A percentile compares a stretch with the other conserved stretches of the same genome.
phyloP scores from a whole-genome alignment of 2,888 invertebrate species.

The Caenorhabditis sp. region DNA sequence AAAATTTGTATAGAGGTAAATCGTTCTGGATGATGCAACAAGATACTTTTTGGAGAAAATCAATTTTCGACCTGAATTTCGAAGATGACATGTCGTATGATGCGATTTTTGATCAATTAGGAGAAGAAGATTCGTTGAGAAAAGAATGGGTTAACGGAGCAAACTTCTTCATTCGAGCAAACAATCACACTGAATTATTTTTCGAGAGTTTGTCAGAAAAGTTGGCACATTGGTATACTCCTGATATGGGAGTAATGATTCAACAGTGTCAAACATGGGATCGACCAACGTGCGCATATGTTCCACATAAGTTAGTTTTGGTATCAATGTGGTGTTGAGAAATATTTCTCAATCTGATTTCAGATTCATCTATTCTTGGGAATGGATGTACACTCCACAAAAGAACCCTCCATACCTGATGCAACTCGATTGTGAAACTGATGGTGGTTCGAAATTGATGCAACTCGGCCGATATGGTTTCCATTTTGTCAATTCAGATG shows the following conservation, averaged over 20 bases:
- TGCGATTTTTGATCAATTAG: constrained; percentile 68
- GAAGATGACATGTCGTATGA: constrained; percentile 64
- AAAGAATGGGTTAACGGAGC: constrained; percentile 70
- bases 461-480: constrained; percentile 69
- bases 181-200: constrained; percentile 65
- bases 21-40: constrained; percentile 71
- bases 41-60: constrained; percentile 57
- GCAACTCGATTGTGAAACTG: constrained; percentile 70
- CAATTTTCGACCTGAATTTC: constrained; percentile 65
- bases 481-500: constrained; percentile 66
- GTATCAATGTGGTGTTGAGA: neutral
- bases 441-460: constrained; percentile 67
- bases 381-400: constrained; percentile 70
- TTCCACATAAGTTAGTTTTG: constrained; percentile 66
- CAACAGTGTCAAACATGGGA: constrained; percentile 70
- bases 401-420: constrained; percentile 66
- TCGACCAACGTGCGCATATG: constrained; percentile 62
- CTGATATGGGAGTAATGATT: constrained; percentile 70
- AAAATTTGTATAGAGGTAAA: too few relatives aligned
- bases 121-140: constrained; percentile 60
- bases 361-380: constrained; percentile 69
- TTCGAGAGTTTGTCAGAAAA: constrained; percentile 67
- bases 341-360: neutral
- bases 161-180: constrained; percentile 69
- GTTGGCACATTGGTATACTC: constrained; percentile 67